Base-by-base conservation (phyloP, 2,797 vertebrate genomes). In the Hafferia zeledoni region DNA sequence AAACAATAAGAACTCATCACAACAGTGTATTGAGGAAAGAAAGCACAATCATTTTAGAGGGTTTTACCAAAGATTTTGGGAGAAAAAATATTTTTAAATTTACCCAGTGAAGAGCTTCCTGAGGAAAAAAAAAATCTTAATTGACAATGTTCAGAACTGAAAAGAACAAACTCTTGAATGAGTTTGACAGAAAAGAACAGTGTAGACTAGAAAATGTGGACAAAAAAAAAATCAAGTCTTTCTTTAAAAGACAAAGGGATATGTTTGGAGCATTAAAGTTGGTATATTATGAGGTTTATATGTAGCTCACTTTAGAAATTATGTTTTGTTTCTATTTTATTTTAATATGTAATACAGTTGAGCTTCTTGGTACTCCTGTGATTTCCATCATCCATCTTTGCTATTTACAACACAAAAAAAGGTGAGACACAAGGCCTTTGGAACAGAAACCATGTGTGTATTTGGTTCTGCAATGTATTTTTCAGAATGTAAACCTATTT, bases 211-310 rank as follows among this genome's bases (percentile, higher is more conserved):
- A 90, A 94, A 46, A 78, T 25, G 2, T 5, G 15, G 2, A 28
- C 11, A 4, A 4, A 11, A 1, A 1, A 24, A 16, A 19, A 27
- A 31, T 16, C 6, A 27, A 1, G 1, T 31, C 13, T 67, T 57
- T 76, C 59, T 91, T 78, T 56, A 22, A 74, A 68, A 52, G 47
- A n/a, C 11, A 37, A 11, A 0, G 24, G 17, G 13, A 46, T 80
- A 39, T 49, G 10, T 39, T 88, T 59, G 39, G 31, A 83, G 11
- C 10, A 78, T 88, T 75, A 17, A 18, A 43, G 9, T 4, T 81
- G 13, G 5, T 43, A 10, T 60, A 12, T 37, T 31, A 64, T 14
- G n/a, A 71, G 12, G 9, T 6, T 49, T 83, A 47, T n/a, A 6
- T 47, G 33, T 28, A 67, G 33, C 49, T 61, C 43, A 35, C 41